These are phyloP conservation scores for Apomyelois bistriatella DNA, from an alignment of 2,888 invertebrate species.

Conservation along the genomic window DNA sequence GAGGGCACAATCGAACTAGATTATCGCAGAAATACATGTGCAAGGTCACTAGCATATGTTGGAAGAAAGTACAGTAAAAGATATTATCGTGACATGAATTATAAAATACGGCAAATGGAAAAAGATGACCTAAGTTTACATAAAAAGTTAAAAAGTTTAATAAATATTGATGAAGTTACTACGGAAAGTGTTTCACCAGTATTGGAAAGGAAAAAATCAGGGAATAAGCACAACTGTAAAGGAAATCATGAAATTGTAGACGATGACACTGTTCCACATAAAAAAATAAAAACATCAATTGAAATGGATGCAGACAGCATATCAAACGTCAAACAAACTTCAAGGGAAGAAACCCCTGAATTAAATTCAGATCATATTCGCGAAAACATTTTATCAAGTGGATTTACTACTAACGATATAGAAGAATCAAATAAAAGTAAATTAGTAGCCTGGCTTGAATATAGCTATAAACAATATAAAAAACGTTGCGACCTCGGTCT, in stretches of 20 bases:
- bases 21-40: constrained; percentile 29
- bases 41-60: constrained; percentile 41
- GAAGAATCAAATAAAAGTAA: constrained; percentile 28
- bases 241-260: neutral
- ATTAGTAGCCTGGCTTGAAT: constrained; percentile 57
- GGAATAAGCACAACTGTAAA: neutral
- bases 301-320: neutral
- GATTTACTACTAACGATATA: constrained; percentile 5
- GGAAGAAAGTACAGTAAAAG: constrained; percentile 46
- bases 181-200: neutral
- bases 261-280: neutral
- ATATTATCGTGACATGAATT: constrained; percentile 49
- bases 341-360: neutral
- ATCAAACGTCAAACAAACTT: neutral
- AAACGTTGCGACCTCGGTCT: constrained; percentile 38
- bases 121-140: constrained; percentile 49
- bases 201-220: neutral
- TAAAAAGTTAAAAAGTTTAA: constrained; percentile 35
- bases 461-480: constrained; percentile 56
- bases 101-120: constrained; percentile 57
- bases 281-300: neutral
- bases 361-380: constrained; percentile 2
- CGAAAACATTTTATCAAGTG: neutral
- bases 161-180: constrained; percentile 4
- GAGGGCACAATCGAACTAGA: neutral